phyloP scores from a whole-genome alignment of 2,888 invertebrate genomes.

The Calephelis perditalis region DNA sequence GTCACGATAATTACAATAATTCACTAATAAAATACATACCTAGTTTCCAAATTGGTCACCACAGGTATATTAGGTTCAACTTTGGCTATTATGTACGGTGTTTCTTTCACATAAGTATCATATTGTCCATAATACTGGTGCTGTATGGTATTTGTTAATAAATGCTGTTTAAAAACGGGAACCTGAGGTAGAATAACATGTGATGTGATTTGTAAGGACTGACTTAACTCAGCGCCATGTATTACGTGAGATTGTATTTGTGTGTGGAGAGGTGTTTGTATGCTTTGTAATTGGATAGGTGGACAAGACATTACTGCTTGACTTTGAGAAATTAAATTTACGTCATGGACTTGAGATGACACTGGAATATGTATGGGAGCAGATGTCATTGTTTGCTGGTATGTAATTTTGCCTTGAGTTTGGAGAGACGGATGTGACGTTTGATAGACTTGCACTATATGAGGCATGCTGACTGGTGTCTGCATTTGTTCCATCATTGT shows the following conservation, averaged over 20 bases:
- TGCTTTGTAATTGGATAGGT: conserved; percentile 50
- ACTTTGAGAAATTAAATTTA: conserved; percentile 49
- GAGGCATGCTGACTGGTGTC: conserved; percentile 45
- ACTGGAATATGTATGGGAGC: conserved; percentile 53
- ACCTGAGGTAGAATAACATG: conserved; percentile 57
- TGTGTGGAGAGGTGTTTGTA: conserved; percentile 35
- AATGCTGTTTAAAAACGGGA: conserved; percentile 52
- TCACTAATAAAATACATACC: conserved; percentile 41
- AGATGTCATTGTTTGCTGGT: conserved; percentile 53
- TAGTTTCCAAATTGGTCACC: conserved; percentile 39
- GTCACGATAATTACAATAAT: too few species aligned
- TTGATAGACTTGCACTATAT: conserved; percentile 60
- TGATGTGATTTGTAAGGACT: conserved; percentile 54
- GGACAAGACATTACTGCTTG: conserved; percentile 62
- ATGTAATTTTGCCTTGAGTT: conserved; percentile 52
- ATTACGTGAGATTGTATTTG: conserved; percentile 37
- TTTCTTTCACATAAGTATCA: conserved; percentile 50
- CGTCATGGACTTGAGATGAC: conserved; percentile 41
- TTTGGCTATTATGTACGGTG: conserved; percentile 45
- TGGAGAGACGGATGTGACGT: conserved; percentile 52
- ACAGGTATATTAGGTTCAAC: conserved; percentile 42
- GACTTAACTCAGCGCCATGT: conserved; percentile 46
- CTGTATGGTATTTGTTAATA: conserved; percentile 50
- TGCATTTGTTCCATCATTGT: conserved; percentile 59
- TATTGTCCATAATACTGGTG: conserved; percentile 55